A percentile compares a stretch with the other conserved stretches of the same genome.
phyloP scores from a whole-genome alignment of 2,888 invertebrate species.

The Linnaemya vulpina region DNA sequence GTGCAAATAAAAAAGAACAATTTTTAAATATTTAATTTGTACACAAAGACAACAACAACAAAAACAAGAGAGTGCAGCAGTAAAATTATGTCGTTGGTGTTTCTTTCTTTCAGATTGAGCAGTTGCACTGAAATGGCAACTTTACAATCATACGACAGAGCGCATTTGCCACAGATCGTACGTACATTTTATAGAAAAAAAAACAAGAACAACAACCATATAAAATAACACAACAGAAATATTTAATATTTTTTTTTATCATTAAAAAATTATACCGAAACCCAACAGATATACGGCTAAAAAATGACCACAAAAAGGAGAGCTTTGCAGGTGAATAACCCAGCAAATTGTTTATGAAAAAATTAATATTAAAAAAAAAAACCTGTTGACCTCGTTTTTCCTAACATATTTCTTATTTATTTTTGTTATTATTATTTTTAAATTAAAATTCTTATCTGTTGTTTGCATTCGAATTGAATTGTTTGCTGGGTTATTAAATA shows the following conservation, averaged over 20 bases:
- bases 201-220: background rate
- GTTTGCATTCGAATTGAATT: background rate
- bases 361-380: background rate
- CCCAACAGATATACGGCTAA: slow-evolving; percentile 27
- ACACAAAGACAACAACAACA: background rate
- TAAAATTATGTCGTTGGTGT: slow-evolving; percentile 41
- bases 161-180: slow-evolving; percentile 18
- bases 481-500: background rate
- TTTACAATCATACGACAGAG: background rate
- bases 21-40: slow-evolving; percentile 61
- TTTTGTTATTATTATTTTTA: background rate
- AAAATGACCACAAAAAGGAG: slow-evolving; percentile 11
- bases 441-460: background rate
- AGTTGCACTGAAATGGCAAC: slow-evolving; percentile 43
- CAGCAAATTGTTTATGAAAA: background rate
- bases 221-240: background rate
- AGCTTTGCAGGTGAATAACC: slow-evolving; percentile 2
- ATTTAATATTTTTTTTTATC: slow-evolving; percentile 40
- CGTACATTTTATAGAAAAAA: background rate
- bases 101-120: slow-evolving; percentile 42
- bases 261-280: slow-evolving; percentile 38
- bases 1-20: slow-evolving; percentile 22
- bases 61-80: background rate
- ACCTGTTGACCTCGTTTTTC: too few relatives aligned
- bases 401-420: too few relatives aligned